A percentile compares a stretch with the other conserved stretches of the same genome.
phyloP scores from a whole-genome alignment of 1,140 invertebrate genomes.

The Campodea augens region DNA sequence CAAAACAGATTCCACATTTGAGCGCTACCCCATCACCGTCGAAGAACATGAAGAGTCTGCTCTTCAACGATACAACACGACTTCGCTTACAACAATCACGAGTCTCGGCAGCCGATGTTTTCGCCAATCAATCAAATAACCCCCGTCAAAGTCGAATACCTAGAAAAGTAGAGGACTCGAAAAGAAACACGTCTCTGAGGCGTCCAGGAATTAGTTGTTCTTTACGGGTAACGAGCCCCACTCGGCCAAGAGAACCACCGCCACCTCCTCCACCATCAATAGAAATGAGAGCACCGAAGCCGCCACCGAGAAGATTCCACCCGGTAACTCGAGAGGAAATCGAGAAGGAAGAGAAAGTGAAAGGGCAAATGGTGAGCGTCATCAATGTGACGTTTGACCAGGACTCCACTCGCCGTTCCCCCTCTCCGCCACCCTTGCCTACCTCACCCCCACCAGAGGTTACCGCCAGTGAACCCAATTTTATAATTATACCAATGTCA shows the following conservation, averaged over 20 bases:
- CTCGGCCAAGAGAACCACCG: slow-evolving; percentile 22
- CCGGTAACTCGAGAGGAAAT: neutral
- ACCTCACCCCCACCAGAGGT: neutral
- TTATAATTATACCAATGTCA: no score
- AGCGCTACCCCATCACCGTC: no score
- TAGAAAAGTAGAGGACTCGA: neutral
- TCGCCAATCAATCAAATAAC: neutral
- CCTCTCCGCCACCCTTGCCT: slow-evolving; percentile 1
- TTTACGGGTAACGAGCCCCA: slow-evolving; percentile 6
- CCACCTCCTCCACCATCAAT: slow-evolving; percentile 20
- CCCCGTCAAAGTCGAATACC: neutral
- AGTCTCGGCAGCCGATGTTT: neutral
- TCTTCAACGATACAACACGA: slow-evolving; percentile 55
- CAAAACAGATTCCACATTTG: slow-evolving; percentile 8
- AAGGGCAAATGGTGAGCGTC: neutral
- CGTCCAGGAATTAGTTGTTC: neutral
- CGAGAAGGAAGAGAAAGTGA: neutral
- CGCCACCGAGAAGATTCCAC: slow-evolving; percentile 1
- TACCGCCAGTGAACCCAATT: neutral
- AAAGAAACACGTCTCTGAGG: neutral
- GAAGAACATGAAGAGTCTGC: slow-evolving; percentile 12
- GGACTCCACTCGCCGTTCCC: no score
- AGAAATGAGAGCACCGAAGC: neutral
- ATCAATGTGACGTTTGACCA: no score
- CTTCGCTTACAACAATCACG: slow-evolving; percentile 30